Evolutionary conservation across 1,140 invertebrate genomes (phyloP), one percentile per base, ranked within the genome.

Genomic region (Contarinia nasturtii): DNA sequence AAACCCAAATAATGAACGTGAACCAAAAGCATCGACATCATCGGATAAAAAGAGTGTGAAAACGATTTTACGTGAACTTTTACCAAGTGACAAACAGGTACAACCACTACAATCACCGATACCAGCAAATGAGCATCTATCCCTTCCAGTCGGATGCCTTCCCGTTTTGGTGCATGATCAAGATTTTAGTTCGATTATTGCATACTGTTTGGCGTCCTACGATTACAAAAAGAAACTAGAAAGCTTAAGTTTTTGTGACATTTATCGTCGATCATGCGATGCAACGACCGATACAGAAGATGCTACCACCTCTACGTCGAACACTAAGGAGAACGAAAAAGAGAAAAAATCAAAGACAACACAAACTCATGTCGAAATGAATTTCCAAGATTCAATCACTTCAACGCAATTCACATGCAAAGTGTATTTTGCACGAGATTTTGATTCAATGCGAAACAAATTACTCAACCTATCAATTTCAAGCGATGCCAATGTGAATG

Each of bases 161-260:
- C 82, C 83, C 1, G 70, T 92, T 8, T 69, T 86, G 11, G 80
- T 93, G 0, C 80, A 82, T 51, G 87, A 92, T 58, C 74, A 75
- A 14, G 87, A 95, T 60, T 80, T 83, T 1, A 89, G 86, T 51
- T 92, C 89, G 1, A 82, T 94, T 43, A 86, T 94, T 48, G 84
- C 89, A 0, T 90, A 87, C 58, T 75, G 86, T 5, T 57, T 94
- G 1, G 73, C 77, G 47, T 82, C 79, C 0, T 57, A 62, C 18
- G 82, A 86, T 36, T 87, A 87, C 54, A 77, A 78, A 48, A 72
- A 70, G 36, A 61, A 69, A 2, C 52, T 81, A 12, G 67, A 74
- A 37, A 38, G 54, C 7, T 47, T 53, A 1, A 41, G 8, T 33
- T 34, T 17, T 73, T 79, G 37, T 53, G 72, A 33, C 27, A 21